Evolutionary conservation across 1,140 invertebrate species (phyloP).

Genomic region (Drosophila equinoxialis): DNA sequence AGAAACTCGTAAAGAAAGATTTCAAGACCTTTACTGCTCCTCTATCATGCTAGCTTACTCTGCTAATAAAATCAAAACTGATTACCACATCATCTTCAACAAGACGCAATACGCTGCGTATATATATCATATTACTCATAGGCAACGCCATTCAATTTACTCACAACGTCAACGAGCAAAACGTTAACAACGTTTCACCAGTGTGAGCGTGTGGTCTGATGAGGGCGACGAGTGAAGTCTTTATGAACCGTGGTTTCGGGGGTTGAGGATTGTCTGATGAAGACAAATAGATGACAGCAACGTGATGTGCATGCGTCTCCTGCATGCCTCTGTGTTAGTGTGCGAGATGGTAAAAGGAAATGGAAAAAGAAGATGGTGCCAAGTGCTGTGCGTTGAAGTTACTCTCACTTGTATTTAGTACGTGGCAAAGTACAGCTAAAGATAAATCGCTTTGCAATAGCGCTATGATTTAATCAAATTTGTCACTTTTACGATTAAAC

Average conservation of each 20-base stretch:
- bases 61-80: slow-evolving; percentile 81
- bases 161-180: slow-evolving; percentile 72
- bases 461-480: slow-evolving; percentile 81
- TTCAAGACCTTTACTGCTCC: slow-evolving; percentile 47
- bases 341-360: slow-evolving; percentile 53
- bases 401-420: slow-evolving; percentile 13
- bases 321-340: slow-evolving; percentile 48
- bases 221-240: not conserved
- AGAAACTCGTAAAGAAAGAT: slow-evolving; percentile 49
- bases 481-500: slow-evolving; percentile 79
- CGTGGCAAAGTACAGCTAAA: slow-evolving; percentile 67
- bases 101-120: slow-evolving; percentile 50
- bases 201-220: slow-evolving; percentile 11
- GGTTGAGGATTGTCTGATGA: slow-evolving; percentile 36
- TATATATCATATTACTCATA: slow-evolving; percentile 80
- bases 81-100: slow-evolving; percentile 78
- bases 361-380: slow-evolving; percentile 23
- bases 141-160: slow-evolving; percentile 80
- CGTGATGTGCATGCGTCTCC: slow-evolving; percentile 42
- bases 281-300: slow-evolving; percentile 66
- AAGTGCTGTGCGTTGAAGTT: not conserved
- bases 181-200: slow-evolving; percentile 49
- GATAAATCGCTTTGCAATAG: slow-evolving; percentile 81
- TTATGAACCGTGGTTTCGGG: not conserved
- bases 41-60: slow-evolving; percentile 46